These are phyloP conservation scores for Paragorgia papillata DNA, from an alignment of 92 coral and sea anemone genomes.

Conservation along the genomic window DNA sequence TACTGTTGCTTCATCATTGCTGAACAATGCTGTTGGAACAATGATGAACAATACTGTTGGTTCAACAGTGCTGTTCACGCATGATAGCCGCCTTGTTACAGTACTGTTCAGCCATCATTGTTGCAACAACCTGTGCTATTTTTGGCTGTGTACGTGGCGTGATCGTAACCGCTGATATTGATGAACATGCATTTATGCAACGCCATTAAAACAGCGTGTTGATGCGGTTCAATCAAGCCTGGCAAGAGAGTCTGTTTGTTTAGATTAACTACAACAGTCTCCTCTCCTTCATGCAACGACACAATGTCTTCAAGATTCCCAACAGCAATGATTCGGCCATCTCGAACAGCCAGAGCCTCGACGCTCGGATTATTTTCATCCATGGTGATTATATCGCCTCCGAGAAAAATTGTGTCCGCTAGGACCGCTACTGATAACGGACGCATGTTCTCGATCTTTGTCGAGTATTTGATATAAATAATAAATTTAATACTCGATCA, in stretches of 20 bases:
- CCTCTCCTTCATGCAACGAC: conserved; percentile 16
- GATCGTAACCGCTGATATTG: conserved; percentile 41
- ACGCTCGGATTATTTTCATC: conserved; percentile 53
- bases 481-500: too few species aligned
- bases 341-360: conserved; percentile 74
- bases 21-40: too few species aligned
- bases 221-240: conserved; percentile 75
- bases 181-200: neutral
- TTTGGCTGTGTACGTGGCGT: conserved; percentile 36
- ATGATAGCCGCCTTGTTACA: too few species aligned
- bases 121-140: too few species aligned
- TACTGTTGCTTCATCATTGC: too few species aligned
- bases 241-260: conserved; percentile 66
- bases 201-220: conserved; percentile 48
- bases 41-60: too few species aligned
- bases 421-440: too few species aligned
- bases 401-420: conserved; percentile 65
- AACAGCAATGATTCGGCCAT: conserved; percentile 48
- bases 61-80: too few species aligned
- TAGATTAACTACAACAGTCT: conserved; percentile 49
- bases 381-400: conserved; percentile 66
- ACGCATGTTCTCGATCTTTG: too few species aligned
- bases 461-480: too few species aligned
- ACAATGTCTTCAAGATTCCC: conserved; percentile 52
- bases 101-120: conserved; percentile 30